Percentiles rank a stretch among this genome's conserved stretches.
phyloP scores from a whole-genome alignment of 2,113 vertebrate genomes.

The Centropus bengalensis region DNA sequence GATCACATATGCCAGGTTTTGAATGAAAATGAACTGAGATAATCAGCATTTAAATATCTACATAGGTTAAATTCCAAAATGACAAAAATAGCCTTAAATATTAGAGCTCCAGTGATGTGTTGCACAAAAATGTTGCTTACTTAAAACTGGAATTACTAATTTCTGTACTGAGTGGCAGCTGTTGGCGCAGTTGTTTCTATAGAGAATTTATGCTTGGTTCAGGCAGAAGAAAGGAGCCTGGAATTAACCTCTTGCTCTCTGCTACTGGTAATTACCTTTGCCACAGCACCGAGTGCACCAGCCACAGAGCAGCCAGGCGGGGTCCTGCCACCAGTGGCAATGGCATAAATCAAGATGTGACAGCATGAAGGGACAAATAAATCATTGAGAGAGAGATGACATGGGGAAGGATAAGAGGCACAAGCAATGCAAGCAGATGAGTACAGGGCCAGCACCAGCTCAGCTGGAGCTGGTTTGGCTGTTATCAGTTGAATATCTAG shows the following conservation, averaged over 20 bases:
- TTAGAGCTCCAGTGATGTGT: not conserved
- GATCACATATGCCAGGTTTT: not conserved
- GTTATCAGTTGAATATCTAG: not conserved
- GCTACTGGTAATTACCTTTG: slow-evolving; percentile 31
- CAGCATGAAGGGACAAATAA: slow-evolving; percentile 9
- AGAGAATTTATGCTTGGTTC: not conserved
- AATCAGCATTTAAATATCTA: not conserved
- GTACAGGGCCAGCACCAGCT: accelerated
- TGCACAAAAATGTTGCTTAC: not conserved
- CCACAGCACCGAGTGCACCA: not conserved
- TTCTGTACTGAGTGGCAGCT: not conserved
- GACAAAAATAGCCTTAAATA: not conserved
- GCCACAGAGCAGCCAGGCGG: not conserved
- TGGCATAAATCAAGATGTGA: slow-evolving; percentile 25
- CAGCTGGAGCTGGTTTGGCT: not conserved
- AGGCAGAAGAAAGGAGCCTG: not conserved
- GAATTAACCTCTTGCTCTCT: slow-evolving; percentile 30
- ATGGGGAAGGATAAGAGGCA: not conserved
- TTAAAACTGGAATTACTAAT: not conserved
- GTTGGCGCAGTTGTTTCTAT: not conserved
- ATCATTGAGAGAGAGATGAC: not conserved
- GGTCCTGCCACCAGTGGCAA: not conserved
- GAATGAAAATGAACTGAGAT: not conserved
- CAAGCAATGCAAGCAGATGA: not conserved
- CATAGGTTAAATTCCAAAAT: not conserved